Percentiles rank a stretch among this genome's conserved stretches.
Evolutionary conservation across 2,888 invertebrate genomes (phyloP).

Genomic region (Drosophila seclusa): DNA sequence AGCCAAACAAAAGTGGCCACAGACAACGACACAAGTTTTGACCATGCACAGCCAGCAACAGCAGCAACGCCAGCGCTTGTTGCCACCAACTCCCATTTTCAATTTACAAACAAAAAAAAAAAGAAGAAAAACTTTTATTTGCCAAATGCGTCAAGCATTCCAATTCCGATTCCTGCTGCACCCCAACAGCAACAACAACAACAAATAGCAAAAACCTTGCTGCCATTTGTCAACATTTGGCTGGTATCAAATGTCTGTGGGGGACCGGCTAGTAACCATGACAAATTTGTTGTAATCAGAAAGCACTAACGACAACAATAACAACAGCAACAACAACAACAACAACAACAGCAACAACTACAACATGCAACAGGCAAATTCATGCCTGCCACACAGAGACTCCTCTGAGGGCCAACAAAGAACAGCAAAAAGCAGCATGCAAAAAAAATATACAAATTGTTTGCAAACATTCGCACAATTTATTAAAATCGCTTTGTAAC

Average conservation of each 20-base stretch:
- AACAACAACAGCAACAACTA: conserved; percentile 16
- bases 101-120: conserved; percentile 36
- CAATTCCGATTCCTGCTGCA: conserved; percentile 45
- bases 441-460: conserved; percentile 17
- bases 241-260: conserved; percentile 63
- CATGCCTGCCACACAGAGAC: background rate
- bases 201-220: conserved; percentile 29
- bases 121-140: conserved; percentile 43
- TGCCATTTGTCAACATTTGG: conserved; percentile 67
- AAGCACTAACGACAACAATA: conserved; percentile 59
- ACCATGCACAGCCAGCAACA: conserved; percentile 23
- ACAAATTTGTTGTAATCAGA: conserved; percentile 68
- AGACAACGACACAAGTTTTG: conserved; percentile 43
- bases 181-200: conserved; percentile 38
- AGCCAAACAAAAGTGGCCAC: conserved; percentile 49
- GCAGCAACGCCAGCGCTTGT: background rate
- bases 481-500: conserved; percentile 39
- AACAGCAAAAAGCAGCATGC: conserved; percentile 11
- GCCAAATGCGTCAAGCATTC: conserved; percentile 61
- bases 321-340: conserved; percentile 15
- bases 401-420: conserved; percentile 30
- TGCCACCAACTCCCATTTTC: conserved; percentile 38
- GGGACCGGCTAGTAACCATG: conserved; percentile 57
- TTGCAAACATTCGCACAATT: conserved; percentile 44
- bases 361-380: conserved; percentile 20